These are phyloP conservation scores for Acanthis flammea DNA, from an alignment of 2,797 vertebrate species.

Conservation along the genomic window DNA sequence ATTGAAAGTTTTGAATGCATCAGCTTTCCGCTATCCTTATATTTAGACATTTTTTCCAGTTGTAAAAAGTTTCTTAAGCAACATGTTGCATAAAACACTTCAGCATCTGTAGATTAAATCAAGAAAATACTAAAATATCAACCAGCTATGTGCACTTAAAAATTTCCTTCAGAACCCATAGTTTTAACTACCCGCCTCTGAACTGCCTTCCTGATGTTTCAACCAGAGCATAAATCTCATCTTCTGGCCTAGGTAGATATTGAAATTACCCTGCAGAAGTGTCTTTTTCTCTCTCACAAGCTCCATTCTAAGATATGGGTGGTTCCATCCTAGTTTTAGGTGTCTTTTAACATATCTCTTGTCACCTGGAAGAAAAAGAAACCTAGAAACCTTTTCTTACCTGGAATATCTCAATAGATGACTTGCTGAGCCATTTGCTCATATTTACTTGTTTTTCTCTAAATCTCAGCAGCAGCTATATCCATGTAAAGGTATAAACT, in stretches of 20 bases:
- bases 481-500: neutral
- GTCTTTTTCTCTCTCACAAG: neutral
- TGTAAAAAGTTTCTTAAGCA: neutral
- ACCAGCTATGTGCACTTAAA: accelerated
- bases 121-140: neutral
- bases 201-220: neutral
- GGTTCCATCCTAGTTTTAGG: neutral
- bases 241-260: neutral
- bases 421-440: neutral
- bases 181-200: neutral
- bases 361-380: neutral
- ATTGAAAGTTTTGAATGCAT: neutral
- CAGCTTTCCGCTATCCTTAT: neutral
- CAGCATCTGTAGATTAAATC: neutral
- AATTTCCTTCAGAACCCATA: neutral
- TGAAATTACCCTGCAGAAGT: neutral
- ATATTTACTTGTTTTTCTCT: neutral
- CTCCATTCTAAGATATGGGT: neutral
- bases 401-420: neutral
- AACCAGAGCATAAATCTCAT: neutral
- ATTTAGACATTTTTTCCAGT: neutral
- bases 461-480: neutral
- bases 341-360: neutral
- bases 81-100: neutral
- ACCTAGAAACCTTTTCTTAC: neutral